Base-by-base conservation (phyloP, 1,140 invertebrate species). In the Gonioctena quinquepunctata region DNA sequence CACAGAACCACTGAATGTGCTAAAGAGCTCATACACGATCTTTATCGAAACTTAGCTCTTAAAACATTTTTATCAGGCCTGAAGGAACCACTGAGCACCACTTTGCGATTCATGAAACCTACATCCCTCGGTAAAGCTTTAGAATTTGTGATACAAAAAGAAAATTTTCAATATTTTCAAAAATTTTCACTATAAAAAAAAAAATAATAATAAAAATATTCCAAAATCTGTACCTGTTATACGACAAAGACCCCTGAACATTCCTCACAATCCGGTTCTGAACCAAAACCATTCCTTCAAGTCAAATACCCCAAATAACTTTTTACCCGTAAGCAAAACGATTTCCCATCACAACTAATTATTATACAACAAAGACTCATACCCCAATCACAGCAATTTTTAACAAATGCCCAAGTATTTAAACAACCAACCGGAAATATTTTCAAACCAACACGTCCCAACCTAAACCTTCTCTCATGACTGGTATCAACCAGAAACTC, bases 91-190 rank as follows among this genome's bases (percentile, higher is more conserved):
- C 57, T 70, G 57, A 62, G 50, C 42, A 70, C n/a, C 25, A 70
- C 63, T 2, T 56, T 70, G 6, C 2, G 68, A 19, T 56, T 5
- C 65, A 70, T 70, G 68, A 6, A 19, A 57, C 68, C 68, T 5
- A 18, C 2, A 7, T 16, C 7, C 3, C 19, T 70, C 33, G 19
- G 26, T n/a, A 18, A 66, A 33, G 68, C 62, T 19, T n/a, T 66
- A 33, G 62, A 70, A 70, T 66, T 56, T 57, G 28, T 66, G 21
- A 33, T 23, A 13, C 62, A 56, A 19, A 50, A 66, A 48, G 18
- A 70, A 25, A 70, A 70, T 60, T 8, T 59, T 11, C 54, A 28
- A 8, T 70, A 70, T 66, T 56, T 70, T 42, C 61, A 70, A 66
- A 70, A 66, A 5, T 16, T 4, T 50, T 50, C 49, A 50, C n/a